Evolutionary conservation across 2,113 vertebrate species (phyloP), one percentile per base, ranked within the genome.

Genomic region (Pardalotus punctatus): DNA sequence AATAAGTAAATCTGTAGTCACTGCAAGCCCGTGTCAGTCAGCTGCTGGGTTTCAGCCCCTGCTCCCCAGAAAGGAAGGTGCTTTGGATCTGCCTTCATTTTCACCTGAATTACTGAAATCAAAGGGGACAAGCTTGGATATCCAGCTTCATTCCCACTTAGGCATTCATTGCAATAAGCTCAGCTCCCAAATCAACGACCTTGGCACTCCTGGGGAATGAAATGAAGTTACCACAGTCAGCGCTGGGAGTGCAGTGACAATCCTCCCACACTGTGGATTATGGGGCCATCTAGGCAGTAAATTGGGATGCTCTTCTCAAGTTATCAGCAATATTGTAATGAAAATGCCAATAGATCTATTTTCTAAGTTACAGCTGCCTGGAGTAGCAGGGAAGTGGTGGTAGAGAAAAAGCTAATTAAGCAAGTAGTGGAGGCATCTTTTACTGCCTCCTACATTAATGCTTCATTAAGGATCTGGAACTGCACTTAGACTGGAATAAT

Each of bases 341-440:
- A 86, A 94, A 95, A 96, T 56, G 31, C 78, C 73, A 69, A 67
- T 72, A 84, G 84, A 92, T 78, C 43, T 89, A 17, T 78, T 89
- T 57, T n/a, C 33, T 56, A 74, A 76, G 40, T 86, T 54, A 70
- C 33, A 91, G 48, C 29, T 78, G 35, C 51, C 74, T 94, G 61
- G 76, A 89, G 45, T 38, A 81, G 21, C 38, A 66, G n/a, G 48
- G 57, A 81, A 64, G 48, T 60, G 17, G n/a, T 36, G 9, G 31
- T 7, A 84, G 27, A 81, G 56, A 24, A 84, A 74, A 38, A 77
- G 51, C 33, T 87, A 91, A 81, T 96, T 90, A 94, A 91, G 54
- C 62, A 82, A 81, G 42, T 43, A 73, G 51, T 2, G 1, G 62
- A 91, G 62, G 35, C 12, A 66, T 77, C 50, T 81, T 93, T 88